Conservation (phyloP, 2,888 invertebrate species). For the Parnassius apollo region DNA sequence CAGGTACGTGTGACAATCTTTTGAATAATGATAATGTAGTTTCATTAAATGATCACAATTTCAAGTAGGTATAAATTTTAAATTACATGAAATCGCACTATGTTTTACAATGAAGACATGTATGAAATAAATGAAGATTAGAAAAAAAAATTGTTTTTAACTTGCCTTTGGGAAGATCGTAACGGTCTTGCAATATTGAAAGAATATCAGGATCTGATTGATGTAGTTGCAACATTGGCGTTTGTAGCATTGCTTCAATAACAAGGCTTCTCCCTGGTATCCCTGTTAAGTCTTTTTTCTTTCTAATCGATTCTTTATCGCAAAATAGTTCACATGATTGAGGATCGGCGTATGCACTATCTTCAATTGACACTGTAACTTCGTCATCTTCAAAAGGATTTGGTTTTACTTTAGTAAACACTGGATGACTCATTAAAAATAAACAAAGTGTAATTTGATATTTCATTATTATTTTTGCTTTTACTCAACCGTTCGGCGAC, state of each 20-base stretch:
- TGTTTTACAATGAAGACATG: too few relatives aligned
- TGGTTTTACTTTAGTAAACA: constrained; percentile 8
- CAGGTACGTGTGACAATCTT: too few relatives aligned
- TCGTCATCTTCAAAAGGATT: constrained; percentile 37
- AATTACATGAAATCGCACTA: too few relatives aligned
- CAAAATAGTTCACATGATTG: constrained; percentile 43
- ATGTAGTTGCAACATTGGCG: constrained; percentile 47
- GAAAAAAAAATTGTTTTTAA: neutral
- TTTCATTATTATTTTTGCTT: neutral
- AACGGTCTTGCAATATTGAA: constrained; percentile 54
- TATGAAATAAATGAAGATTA: too few relatives aligned
- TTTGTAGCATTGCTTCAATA: constrained; percentile 58
- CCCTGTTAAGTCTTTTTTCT: neutral
- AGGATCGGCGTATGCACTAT: constrained; percentile 46
- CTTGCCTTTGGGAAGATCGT: constrained; percentile 65
- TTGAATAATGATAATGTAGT: too few relatives aligned
- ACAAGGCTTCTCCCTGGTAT: constrained; percentile 45
- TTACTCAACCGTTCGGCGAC: neutral
- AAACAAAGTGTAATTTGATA: constrained; percentile 1
- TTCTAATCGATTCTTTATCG: constrained; percentile 9
- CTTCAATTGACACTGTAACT: constrained; percentile 35
- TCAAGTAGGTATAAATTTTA: too few relatives aligned
- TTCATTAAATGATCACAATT: too few relatives aligned
- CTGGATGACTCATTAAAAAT: constrained; percentile 13
- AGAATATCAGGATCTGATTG: constrained; percentile 51